These are phyloP conservation scores for Oryzias curvinotus DNA, from an alignment of 2,113 vertebrate species.

Conservation along the genomic window DNA sequence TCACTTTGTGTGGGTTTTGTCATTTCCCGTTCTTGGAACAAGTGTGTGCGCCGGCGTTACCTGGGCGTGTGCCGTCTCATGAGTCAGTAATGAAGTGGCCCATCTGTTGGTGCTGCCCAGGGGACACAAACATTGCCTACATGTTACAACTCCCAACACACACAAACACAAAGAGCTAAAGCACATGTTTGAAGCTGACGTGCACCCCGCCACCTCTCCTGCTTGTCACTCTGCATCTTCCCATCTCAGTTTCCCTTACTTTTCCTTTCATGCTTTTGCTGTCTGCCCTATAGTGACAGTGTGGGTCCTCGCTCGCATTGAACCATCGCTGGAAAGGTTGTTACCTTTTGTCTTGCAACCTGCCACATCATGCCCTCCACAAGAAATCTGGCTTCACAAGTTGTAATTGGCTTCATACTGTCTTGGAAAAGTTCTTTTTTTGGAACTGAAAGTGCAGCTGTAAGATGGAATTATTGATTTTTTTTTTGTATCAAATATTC, in stretches of 20 bases:
- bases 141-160: constrained; percentile 37
- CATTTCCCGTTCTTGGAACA: background rate
- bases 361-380: constrained; percentile 32
- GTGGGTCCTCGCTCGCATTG: constrained; percentile 8
- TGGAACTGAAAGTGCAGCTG: constrained; percentile 5
- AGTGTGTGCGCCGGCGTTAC: constrained; percentile 1
- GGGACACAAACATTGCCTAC: constrained; percentile 50
- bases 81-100: constrained; percentile 61
- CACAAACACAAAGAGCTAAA: constrained; percentile 16
- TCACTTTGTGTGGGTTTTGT: constrained; percentile 1
- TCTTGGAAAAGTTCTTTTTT: constrained; percentile 11
- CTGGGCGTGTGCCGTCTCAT: constrained; percentile 38
- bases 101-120: constrained; percentile 56
- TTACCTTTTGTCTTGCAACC: constrained; percentile 27
- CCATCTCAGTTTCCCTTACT: background rate
- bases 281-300: constrained; percentile 36
- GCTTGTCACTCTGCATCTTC: constrained; percentile 4
- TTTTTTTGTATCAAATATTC: constrained; percentile 5
- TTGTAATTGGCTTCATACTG: constrained; percentile 15
- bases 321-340: constrained; percentile 29
- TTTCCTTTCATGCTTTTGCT: constrained; percentile 24
- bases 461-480: constrained; percentile 10
- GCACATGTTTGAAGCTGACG: constrained; percentile 31
- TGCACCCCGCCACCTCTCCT: constrained; percentile 37
- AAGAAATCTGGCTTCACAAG: constrained; percentile 15